Evolutionary conservation across 2,797 vertebrate genomes (phyloP).

Genomic region (Octomys mimax): DNA sequence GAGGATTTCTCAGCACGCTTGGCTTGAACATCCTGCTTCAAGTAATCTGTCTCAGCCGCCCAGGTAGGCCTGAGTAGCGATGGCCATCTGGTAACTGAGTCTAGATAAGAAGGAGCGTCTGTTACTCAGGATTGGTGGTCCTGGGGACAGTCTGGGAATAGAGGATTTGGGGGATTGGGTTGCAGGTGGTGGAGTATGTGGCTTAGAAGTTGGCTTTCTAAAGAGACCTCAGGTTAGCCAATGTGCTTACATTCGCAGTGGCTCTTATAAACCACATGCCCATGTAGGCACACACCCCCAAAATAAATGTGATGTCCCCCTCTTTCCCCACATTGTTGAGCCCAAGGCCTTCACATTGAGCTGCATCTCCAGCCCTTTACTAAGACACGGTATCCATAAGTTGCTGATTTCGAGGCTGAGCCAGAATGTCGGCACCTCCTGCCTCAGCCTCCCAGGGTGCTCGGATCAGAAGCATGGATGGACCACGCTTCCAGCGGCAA

Average conservation of each 20-base stretch:
- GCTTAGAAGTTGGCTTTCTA: conserved; percentile 17
- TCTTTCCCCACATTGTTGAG: background rate
- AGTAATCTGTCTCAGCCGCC: background rate
- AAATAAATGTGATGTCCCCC: background rate
- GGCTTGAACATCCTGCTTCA: background rate
- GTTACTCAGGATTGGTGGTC: background rate
- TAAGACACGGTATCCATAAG: background rate
- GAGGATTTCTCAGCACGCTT: background rate
- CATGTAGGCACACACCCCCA: background rate
- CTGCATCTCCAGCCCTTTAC: background rate
- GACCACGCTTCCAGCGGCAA: background rate
- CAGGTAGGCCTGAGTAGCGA: background rate
- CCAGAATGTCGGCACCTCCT: background rate
- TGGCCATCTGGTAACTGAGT: background rate
- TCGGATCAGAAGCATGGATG: background rate
- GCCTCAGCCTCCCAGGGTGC: background rate
- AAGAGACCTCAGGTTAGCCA: conserved; percentile 26
- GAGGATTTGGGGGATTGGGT: background rate
- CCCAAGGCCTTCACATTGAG: background rate
- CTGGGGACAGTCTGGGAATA: background rate
- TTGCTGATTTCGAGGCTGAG: background rate
- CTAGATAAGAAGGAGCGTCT: background rate
- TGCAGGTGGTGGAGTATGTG: background rate
- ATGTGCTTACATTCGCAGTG: background rate
- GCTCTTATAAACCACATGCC: conserved; percentile 13